phyloP scores from a whole-genome alignment of 1,140 invertebrate species.

The Diorhabda sublineata region DNA sequence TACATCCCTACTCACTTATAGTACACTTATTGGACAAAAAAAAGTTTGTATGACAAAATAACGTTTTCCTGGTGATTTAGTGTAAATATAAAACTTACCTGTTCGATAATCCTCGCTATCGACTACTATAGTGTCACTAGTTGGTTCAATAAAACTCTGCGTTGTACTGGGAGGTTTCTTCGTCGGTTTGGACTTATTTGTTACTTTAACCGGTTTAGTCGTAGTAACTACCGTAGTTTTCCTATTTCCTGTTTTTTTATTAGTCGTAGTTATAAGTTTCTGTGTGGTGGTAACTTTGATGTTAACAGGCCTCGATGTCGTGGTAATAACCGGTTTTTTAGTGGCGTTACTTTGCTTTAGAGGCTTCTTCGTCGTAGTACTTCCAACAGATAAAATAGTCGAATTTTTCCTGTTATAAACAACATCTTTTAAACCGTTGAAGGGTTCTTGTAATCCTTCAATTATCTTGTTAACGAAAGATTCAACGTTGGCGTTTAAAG shows the following conservation, averaged over 20 bases:
- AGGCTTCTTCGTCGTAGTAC: conserved; percentile 43
- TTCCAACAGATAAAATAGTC: conserved; percentile 23
- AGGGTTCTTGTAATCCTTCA: conserved; percentile 73
- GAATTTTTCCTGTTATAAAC: conserved; percentile 51
- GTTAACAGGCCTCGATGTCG: conserved; percentile 33
- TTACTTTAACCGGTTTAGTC: conserved; percentile 44
- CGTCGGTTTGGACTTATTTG: conserved; percentile 32
- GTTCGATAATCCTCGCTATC: conserved; percentile 56
- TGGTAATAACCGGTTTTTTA: conserved; percentile 38
- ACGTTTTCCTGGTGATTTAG: no score
- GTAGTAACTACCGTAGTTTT: conserved; percentile 44
- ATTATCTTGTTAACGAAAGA: conserved; percentile 78
- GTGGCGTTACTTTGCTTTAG: conserved; percentile 41
- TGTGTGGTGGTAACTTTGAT: conserved; percentile 31
- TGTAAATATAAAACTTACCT: conserved; percentile 52
- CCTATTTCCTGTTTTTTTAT: conserved; percentile 42
- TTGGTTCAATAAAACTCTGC: conserved; percentile 41
- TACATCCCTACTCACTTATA: no score
- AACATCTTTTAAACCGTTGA: conserved; percentile 73
- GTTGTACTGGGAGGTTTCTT: conserved; percentile 34
- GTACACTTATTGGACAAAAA: no score
- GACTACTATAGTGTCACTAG: conserved; percentile 50
- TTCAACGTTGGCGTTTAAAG: conserved; percentile 73
- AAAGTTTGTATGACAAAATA: no score
- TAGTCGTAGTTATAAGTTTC: conserved; percentile 30